Evolutionary conservation across 2,888 invertebrate species (phyloP).

Genomic region (Siphlonurus alternatus): DNA sequence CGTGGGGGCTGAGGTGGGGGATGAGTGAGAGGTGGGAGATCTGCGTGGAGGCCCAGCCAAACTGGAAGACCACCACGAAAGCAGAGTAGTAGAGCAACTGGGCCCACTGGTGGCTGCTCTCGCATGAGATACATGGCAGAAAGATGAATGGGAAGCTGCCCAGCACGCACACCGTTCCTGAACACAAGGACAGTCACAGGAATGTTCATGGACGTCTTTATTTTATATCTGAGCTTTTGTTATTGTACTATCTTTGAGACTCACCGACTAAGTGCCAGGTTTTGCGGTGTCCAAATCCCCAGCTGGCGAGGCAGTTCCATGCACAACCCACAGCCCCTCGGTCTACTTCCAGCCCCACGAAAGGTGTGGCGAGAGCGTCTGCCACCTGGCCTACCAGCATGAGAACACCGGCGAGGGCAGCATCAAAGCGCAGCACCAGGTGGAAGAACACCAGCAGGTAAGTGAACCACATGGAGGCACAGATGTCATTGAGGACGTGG

Average conservation of each 20-base stretch:
- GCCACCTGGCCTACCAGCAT: conserved; percentile 40
- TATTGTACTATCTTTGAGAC: too few species aligned
- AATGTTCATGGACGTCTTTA: neutral
- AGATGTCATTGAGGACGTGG: conserved; percentile 80
- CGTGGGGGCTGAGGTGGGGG: conserved; percentile 58
- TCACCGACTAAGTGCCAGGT: conserved; percentile 79
- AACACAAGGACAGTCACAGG: conserved; percentile 19
- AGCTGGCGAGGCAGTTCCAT: conserved; percentile 31
- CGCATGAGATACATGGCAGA: conserved; percentile 52
- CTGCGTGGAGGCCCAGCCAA: conserved; percentile 86
- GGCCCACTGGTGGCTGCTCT: conserved; percentile 42
- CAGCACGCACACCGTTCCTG: conserved; percentile 58
- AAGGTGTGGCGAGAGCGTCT: conserved; percentile 73
- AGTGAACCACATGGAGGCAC: conserved; percentile 88
- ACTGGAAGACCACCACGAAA: conserved; percentile 71
- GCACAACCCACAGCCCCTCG: conserved; percentile 45
- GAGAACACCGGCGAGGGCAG: conserved; percentile 27
- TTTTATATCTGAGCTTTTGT: too few species aligned
- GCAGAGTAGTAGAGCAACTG: conserved; percentile 57
- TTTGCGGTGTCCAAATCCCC: conserved; percentile 62
- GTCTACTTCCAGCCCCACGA: conserved; percentile 71
- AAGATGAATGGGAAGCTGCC: conserved; percentile 79
- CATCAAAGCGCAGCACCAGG: conserved; percentile 32
- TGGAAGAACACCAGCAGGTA: conserved; percentile 73
- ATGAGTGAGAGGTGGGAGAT: conserved; percentile 82